Base-by-base conservation (phyloP, 2,113 vertebrate species). In the Paratilapia polleni region DNA sequence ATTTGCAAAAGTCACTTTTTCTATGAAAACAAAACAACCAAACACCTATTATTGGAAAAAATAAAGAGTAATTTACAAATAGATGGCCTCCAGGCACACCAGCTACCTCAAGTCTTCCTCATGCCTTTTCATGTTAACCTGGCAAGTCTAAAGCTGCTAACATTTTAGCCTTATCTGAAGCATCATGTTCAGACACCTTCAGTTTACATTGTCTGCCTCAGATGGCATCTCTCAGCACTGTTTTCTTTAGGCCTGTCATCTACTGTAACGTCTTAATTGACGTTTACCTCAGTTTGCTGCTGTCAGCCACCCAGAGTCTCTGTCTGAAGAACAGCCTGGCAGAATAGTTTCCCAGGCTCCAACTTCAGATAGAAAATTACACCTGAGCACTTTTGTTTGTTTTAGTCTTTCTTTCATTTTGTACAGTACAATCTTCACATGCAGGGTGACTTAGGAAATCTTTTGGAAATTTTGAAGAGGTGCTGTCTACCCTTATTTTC, bases 111-210 rank as follows among this genome's bases (percentile, higher is more conserved):
- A 84, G 28, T 87, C 85, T 76, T 60, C 36, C 38, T 90, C 92
- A 28, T 92, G 92, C 86, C 89, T 75, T 86, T 78, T 92, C 89
- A 81, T 82, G 90, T 90, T 88, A 79, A 82, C 75, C 77, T 64
- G 87, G 88, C 88, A 83, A 81, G 86, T 90, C 88, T 47, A 76
- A 86, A 90, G 89, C 87, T 87, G 89, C 94, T 89, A 85, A 88
- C 77, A 88, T 90, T 85, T 90, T 79, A 84, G 84, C 84, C 74
- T 66, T 47, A 84, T 85, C 88, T 81, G 85, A 47, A 19, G 88
- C 88, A 11, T 93, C 93, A 34, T 92, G 92, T 94, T 93, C 92
- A 94, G 93, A 92, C 93, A 93, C 92, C 90, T 92, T 91, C 79
- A 63, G 91, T 93, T 91, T 91, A 93, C 91, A 93, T 91, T 88